Percentiles rank a stretch among this genome's conserved stretches.
Conservation (phyloP, 2,888 invertebrate species). For the Pterostichus niger region DNA sequence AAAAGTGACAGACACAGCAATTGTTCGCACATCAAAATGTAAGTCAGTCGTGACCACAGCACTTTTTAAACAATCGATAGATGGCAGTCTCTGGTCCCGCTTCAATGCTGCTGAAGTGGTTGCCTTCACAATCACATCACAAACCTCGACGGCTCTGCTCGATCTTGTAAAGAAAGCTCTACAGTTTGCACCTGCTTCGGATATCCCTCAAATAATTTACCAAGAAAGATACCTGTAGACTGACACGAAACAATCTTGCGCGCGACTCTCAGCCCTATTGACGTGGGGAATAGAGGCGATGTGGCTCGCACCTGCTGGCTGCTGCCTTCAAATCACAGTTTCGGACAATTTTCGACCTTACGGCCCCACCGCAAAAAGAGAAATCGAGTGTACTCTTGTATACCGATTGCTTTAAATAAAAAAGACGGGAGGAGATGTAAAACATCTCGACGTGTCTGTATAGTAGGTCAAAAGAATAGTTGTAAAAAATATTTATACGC, state of each 20-base stretch:
- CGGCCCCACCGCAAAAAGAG: constrained; percentile 33
- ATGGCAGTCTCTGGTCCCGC: neutral
- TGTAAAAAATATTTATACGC: constrained; percentile 64
- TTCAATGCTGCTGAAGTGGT: constrained; percentile 37
- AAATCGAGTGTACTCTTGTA: constrained; percentile 20
- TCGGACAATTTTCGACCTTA: constrained; percentile 56
- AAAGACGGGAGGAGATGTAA: constrained; percentile 55
- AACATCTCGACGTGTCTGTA: constrained; percentile 47
- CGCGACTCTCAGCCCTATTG: constrained; percentile 9
- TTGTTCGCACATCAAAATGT: constrained; percentile 32
- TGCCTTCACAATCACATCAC: constrained; percentile 56
- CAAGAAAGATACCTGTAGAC: constrained; percentile 74
- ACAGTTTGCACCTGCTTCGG: constrained; percentile 75
- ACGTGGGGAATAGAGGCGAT: neutral
- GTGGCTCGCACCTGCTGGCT: constrained; percentile 34
- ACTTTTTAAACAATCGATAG: constrained; percentile 46
- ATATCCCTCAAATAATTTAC: constrained; percentile 75
- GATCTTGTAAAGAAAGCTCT: constrained; percentile 66
- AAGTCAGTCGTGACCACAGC: constrained; percentile 43
- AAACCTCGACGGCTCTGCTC: constrained; percentile 38
- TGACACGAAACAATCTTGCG: constrained; percentile 42
- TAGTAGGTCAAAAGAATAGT: constrained; percentile 61
- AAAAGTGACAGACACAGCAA: constrained; percentile 46
- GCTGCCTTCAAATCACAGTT: constrained; percentile 48
- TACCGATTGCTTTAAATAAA: constrained; percentile 61